Conservation (phyloP, 1,140 invertebrate species). For the Ceratina japonica region DNA sequence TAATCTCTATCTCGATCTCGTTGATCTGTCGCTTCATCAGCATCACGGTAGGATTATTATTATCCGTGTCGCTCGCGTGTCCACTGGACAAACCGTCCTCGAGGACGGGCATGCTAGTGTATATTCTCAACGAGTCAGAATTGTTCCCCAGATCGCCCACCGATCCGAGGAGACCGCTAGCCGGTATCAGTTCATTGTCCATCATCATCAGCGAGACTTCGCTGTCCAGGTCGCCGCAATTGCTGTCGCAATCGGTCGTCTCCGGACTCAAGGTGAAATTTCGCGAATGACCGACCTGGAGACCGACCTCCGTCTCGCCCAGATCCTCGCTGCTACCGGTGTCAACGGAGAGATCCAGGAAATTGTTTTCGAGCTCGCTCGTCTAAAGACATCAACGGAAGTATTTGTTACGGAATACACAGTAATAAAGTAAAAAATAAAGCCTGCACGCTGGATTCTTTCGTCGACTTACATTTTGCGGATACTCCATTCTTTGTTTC, state of each 20-base stretch:
- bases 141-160: slow-evolving; percentile 80
- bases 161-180: slow-evolving; percentile 77
- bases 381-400: slow-evolving; percentile 63
- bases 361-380: slow-evolving; percentile 83
- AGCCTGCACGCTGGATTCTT: not conserved
- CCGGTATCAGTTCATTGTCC: slow-evolving; percentile 83
- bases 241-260: slow-evolving; percentile 96
- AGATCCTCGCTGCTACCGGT: slow-evolving; percentile 85
- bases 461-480: slow-evolving; percentile 60
- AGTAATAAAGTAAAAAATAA: no score
- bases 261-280: slow-evolving; percentile 96
- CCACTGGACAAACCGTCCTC: slow-evolving; percentile 96
- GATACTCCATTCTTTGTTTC: slow-evolving; percentile 73
- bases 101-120: slow-evolving; percentile 93
- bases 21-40: slow-evolving; percentile 87
- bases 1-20: slow-evolving; percentile 87
- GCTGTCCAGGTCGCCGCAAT: slow-evolving; percentile 91
- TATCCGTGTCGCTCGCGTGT: slow-evolving; percentile 94
- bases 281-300: slow-evolving; percentile 83
- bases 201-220: slow-evolving; percentile 87
- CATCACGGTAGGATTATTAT: slow-evolving; percentile 87
- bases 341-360: slow-evolving; percentile 83
- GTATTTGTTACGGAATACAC: no score
- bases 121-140: slow-evolving; percentile 81
- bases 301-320: slow-evolving; percentile 84